Evolutionary conservation across 2,888 invertebrate genomes (phyloP).

Genomic region (Asteroscopus sphinx): DNA sequence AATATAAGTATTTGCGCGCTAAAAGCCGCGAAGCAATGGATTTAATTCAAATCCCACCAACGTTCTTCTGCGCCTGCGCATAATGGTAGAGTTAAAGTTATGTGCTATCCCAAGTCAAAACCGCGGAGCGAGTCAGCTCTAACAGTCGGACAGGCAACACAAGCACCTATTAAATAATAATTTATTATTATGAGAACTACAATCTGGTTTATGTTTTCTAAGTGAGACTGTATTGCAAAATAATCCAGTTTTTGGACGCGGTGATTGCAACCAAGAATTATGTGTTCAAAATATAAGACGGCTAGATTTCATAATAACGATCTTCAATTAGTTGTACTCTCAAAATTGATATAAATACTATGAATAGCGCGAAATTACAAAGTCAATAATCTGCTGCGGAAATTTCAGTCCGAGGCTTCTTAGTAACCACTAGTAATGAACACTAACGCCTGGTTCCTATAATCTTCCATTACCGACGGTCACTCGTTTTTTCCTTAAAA

Average conservation of each 20-base stretch:
- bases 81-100: slow-evolving; percentile 50
- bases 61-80: slow-evolving; percentile 55
- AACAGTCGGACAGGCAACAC: too few relatives aligned
- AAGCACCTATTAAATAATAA: background rate
- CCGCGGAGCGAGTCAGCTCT: slow-evolving; percentile 14
- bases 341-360: too few relatives aligned
- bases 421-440: too few relatives aligned
- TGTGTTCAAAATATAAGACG: too few relatives aligned
- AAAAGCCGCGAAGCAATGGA: slow-evolving; percentile 41
- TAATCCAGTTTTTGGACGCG: too few relatives aligned
- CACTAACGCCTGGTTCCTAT: too few relatives aligned
- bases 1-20: slow-evolving; percentile 29
- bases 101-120: slow-evolving; percentile 16
- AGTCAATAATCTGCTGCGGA: background rate
- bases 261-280: too few relatives aligned
- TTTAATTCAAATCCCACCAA: slow-evolving; percentile 52
- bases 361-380: background rate
- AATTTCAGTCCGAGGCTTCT: background rate
- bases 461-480: too few relatives aligned
- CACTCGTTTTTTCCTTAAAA: too few relatives aligned
- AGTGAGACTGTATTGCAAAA: too few relatives aligned
- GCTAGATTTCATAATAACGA: too few relatives aligned
- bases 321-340: background rate
- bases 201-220: too few relatives aligned
- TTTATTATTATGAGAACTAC: background rate